Conservation (phyloP, 2,113 vertebrate species). For the Urocitellus parryii region DNA sequence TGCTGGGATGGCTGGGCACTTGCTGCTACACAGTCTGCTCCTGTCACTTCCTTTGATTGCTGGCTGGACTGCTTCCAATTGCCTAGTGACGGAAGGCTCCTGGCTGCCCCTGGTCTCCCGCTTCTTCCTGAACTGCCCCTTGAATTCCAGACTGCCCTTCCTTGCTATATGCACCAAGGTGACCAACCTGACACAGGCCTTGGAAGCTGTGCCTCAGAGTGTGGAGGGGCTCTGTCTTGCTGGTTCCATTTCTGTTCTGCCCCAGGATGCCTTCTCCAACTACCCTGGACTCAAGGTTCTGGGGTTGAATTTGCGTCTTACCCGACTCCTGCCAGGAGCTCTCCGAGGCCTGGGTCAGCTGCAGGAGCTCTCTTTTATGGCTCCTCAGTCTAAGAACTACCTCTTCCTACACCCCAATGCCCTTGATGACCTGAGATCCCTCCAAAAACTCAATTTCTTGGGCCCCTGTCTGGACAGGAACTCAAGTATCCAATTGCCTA, state of each 20-base stretch:
- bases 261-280: slow-evolving; percentile 15
- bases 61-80: slow-evolving; percentile 6
- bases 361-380: not conserved
- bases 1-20: not conserved
- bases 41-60: not conserved
- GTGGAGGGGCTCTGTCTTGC: slow-evolving; percentile 23
- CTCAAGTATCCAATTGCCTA: slow-evolving; percentile 1
- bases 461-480: slow-evolving; percentile 19
- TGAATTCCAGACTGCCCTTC: not conserved
- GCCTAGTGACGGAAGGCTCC: slow-evolving; percentile 1
- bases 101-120: not conserved
- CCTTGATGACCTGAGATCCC: slow-evolving; percentile 39
- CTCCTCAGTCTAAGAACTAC: fast-evolving
- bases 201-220: not conserved
- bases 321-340: not conserved
- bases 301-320: not conserved
- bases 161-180: not conserved
- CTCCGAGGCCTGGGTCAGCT: not conserved
- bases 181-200: not conserved
- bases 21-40: slow-evolving; percentile 8
- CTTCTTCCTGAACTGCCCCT: not conserved
- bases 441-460: not conserved
- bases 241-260: not conserved
- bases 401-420: not conserved
- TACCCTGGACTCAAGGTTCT: slow-evolving; percentile 43